Base-by-base conservation (phyloP, 2,888 invertebrate species). In the Clivina fossor region DNA sequence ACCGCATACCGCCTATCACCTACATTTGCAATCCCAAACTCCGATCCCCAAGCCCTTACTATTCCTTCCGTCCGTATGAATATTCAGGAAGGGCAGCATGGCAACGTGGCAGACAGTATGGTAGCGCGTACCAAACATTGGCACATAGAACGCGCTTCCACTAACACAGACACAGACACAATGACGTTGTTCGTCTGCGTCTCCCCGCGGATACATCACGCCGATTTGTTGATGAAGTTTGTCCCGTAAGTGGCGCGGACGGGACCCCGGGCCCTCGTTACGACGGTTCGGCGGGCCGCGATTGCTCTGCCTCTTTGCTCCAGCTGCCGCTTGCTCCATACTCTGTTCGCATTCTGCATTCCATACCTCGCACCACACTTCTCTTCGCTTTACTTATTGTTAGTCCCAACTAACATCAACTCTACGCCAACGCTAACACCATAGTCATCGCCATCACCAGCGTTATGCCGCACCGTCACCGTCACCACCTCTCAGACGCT, bases 181-280 rank as follows among this genome's bases (percentile, higher is more conserved):
- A n/a, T n/a, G 26, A 9, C 26, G 4, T 24, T 9, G 9, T 7
- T 4, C 26, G 4, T 24, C 26, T 24, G 26, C 13, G 26, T 22
- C 26, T 53, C 53, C 53, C 53, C 43, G 37, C 37, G 53, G 53
- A 53, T 53, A 53, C 53, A 53, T 53, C 44, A 53, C 53, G 53
- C 53, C 53, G 53, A 53, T 53, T 53, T 53, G 53, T 53, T 53
- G 53, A 53, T 53, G 44, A 53, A 53, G 53, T 53, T 53, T 44
- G 53, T 44, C 53, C 44, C 53, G 53, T 53, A 53, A 53, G 53
- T 53, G 37, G 33, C 35, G 28, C 37, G 44, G 53, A 53, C 53
- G 44, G 43, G 53, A 35, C 53, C 44, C 53, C 19, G 28, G 24
- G 35, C 44, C 35, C 53, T 53, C 53, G 44, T 53, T 53, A 53